These are phyloP conservation scores for Hylyphantes graminicola DNA, from an alignment of 1,140 invertebrate species.

Conservation along the genomic window DNA sequence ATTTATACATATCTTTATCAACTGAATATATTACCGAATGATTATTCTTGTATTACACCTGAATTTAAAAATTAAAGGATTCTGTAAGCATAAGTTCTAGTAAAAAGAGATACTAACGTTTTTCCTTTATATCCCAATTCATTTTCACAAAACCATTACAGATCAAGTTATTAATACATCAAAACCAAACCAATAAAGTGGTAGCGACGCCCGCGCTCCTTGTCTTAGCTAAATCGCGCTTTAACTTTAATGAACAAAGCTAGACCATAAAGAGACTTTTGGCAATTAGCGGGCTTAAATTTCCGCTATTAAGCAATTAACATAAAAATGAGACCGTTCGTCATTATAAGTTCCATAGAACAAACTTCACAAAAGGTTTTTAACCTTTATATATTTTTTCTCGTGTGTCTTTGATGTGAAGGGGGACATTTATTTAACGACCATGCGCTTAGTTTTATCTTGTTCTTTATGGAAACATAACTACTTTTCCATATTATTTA, in stretches of 20 bases:
- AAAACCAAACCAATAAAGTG: too few relatives aligned
- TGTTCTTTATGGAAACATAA: constrained; percentile 11
- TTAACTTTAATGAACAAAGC: constrained; percentile 36
- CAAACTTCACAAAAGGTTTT: constrained; percentile 26
- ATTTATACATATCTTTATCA: too few relatives aligned
- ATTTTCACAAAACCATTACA: too few relatives aligned
- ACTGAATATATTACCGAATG: too few relatives aligned
- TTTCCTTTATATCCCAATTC: too few relatives aligned
- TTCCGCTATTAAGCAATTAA: constrained; percentile 56
- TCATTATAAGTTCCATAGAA: constrained; percentile 7
- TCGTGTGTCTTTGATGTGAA: neutral
- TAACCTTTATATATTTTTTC: constrained; percentile 13
- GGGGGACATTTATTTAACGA: constrained; percentile 38
- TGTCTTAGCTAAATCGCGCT: constrained; percentile 17
- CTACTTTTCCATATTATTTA: constrained; percentile 42
- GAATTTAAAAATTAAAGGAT: too few relatives aligned
- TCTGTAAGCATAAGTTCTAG: too few relatives aligned
- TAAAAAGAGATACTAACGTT: too few relatives aligned
- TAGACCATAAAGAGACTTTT: constrained; percentile 14
- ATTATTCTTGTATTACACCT: too few relatives aligned
- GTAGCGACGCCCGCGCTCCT: neutral
- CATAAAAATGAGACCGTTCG: constrained; percentile 17
- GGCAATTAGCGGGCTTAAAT: constrained; percentile 51
- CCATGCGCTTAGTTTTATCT: constrained; percentile 11
- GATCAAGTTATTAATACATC: too few relatives aligned